phyloP scores from a whole-genome alignment of 2,888 invertebrate species.

The Parnassius orleans region DNA sequence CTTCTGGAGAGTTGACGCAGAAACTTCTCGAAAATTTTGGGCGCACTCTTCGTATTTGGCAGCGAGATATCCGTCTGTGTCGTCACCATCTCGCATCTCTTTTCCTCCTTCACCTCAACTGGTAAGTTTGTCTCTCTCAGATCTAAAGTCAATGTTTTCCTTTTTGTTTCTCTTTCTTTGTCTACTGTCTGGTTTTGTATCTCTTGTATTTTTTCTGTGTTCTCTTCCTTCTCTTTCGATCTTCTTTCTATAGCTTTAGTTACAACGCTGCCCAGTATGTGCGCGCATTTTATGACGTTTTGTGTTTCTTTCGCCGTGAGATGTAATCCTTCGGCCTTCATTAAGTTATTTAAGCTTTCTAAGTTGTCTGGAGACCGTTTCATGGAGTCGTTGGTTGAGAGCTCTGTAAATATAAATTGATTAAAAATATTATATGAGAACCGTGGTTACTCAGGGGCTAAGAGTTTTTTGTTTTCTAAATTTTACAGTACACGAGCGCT shows the following conservation, averaged over 20 bases:
- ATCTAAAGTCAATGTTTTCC: conserved; percentile 59
- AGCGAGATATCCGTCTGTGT: conserved; percentile 74
- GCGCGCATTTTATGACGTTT: conserved; percentile 69
- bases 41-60: conserved; percentile 73
- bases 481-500: no score
- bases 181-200: conserved; percentile 29
- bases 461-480: no score
- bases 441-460: no score
- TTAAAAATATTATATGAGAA: neutral
- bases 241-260: conserved; percentile 63
- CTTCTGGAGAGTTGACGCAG: conserved; percentile 64
- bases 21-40: conserved; percentile 72
- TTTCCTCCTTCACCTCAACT: conserved; percentile 48
- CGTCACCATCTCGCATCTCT: conserved; percentile 57
- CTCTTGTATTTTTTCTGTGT: conserved; percentile 40
- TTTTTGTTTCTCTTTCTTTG: conserved; percentile 44
- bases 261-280: conserved; percentile 62
- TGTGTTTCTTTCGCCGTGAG: conserved; percentile 66
- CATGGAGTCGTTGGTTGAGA: conserved; percentile 50
- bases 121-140: conserved; percentile 62
- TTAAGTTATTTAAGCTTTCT: conserved; percentile 53
- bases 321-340: conserved; percentile 60
- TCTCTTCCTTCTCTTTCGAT: conserved; percentile 41
- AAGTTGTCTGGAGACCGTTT: conserved; percentile 60
- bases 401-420: conserved; percentile 41